A percentile compares a stretch with the other conserved stretches of the same genome.
phyloP scores from a whole-genome alignment of 23 tunicate species.

The Ascidia mentula region DNA sequence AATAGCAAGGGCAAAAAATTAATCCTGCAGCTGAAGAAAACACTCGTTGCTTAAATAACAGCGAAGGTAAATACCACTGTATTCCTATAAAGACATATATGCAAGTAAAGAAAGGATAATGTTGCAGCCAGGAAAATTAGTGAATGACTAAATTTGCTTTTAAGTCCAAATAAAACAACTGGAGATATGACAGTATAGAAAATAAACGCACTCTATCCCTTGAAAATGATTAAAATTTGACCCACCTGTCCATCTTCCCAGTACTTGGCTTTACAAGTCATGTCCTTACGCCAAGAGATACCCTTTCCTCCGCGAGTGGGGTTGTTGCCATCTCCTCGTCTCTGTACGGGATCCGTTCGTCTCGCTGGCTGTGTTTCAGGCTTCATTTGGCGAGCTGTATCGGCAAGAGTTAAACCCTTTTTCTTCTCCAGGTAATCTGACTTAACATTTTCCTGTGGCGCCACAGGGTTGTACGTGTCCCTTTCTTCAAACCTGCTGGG shows the following conservation, averaged over 20 bases:
- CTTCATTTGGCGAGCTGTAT: conserved; percentile 20
- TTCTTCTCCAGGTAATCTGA: background rate
- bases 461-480: background rate
- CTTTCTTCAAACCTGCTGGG: background rate
- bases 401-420: conserved; percentile 26
- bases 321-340: background rate
- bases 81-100: too few species aligned
- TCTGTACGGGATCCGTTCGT: background rate
- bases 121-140: too few species aligned
- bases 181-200: too few species aligned
- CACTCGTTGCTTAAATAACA: too few species aligned
- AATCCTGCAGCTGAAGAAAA: too few species aligned
- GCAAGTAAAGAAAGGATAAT: too few species aligned
- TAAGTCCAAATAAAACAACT: too few species aligned
- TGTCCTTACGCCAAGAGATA: conserved; percentile 19
- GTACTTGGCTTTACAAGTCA: conserved; percentile 54
- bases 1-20: too few species aligned
- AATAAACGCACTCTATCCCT: too few species aligned
- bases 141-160: too few species aligned
- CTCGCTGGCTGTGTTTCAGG: background rate
- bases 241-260: conserved; percentile 74
- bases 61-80: too few species aligned
- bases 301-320: conserved; percentile 3
- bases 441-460: background rate
- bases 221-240: too few species aligned